phyloP scores from a whole-genome alignment of 1,140 invertebrate species.

The Tetramorium parvispinum region DNA sequence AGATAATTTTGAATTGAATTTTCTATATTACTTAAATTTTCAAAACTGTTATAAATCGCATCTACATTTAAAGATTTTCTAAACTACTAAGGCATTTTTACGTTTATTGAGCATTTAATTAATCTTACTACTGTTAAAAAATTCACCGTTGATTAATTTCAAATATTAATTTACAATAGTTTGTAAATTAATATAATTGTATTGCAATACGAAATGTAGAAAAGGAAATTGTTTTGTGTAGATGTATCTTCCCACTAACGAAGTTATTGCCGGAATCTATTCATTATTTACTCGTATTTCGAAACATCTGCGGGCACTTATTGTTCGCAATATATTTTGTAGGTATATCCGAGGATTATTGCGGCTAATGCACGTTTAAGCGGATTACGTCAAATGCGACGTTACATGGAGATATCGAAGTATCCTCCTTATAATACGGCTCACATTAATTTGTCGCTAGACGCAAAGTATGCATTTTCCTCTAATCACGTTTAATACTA shows the following conservation, averaged over 20 bases:
- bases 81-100: neutral
- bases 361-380: conserved; percentile 34
- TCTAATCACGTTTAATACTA: conserved; percentile 21
- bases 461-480: conserved; percentile 31
- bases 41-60: neutral
- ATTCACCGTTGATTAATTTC: neutral
- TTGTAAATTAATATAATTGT: conserved; percentile 20
- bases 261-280: neutral
- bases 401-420: conserved; percentile 32
- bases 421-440: conserved; percentile 3
- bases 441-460: conserved; percentile 25
- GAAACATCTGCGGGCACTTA: conserved; percentile 31
- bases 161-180: neutral
- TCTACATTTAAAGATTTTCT: neutral
- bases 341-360: conserved; percentile 47
- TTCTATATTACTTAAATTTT: neutral
- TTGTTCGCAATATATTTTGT: conserved; percentile 40
- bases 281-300: conserved; percentile 25
- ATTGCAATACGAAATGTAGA: neutral
- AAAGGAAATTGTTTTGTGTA: neutral
- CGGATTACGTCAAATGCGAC: conserved; percentile 25
- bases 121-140: neutral
- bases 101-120: neutral
- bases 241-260: neutral
- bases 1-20: neutral